Evolutionary conservation across 2,888 invertebrate species (phyloP).

Genomic region (Corythucha ciliata): DNA sequence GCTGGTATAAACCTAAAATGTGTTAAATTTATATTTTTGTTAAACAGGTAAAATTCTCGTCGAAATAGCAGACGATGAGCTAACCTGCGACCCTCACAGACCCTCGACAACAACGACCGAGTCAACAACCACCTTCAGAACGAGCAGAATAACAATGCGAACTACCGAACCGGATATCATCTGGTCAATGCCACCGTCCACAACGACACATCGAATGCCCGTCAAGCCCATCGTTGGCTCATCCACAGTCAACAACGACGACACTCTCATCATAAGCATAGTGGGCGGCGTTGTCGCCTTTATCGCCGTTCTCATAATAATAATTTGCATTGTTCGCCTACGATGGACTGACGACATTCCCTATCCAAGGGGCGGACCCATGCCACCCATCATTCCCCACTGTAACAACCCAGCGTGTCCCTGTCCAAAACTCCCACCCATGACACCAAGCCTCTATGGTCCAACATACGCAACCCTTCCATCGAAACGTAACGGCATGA

Average conservation of each 20-base stretch:
- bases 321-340: slow-evolving; percentile 77
- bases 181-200: slow-evolving; percentile 67
- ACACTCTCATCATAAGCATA: slow-evolving; percentile 89
- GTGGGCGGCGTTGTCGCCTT: slow-evolving; percentile 87
- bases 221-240: slow-evolving; percentile 49
- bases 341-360: slow-evolving; percentile 48
- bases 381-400: slow-evolving; percentile 31
- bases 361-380: slow-evolving; percentile 53
- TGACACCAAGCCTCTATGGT: slow-evolving; percentile 45
- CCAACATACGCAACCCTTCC: slow-evolving; percentile 45
- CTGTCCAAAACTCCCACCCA: slow-evolving; percentile 41
- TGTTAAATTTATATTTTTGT: slow-evolving; percentile 45
- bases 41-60: slow-evolving; percentile 52
- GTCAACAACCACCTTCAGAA: slow-evolving; percentile 45
- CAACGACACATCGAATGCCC: slow-evolving; percentile 41
- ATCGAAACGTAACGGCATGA: slow-evolving; percentile 39
- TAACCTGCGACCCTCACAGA: slow-evolving; percentile 62
- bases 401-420: slow-evolving; percentile 37
- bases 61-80: slow-evolving; percentile 69
- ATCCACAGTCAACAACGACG: slow-evolving; percentile 66
- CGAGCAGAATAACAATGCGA: slow-evolving; percentile 47
- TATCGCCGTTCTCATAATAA: slow-evolving; percentile 76
- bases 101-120: slow-evolving; percentile 46
- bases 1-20: neutral
- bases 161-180: slow-evolving; percentile 78